phyloP scores from a whole-genome alignment of 2,888 invertebrate species.

The Philhelius pedissequus region DNA sequence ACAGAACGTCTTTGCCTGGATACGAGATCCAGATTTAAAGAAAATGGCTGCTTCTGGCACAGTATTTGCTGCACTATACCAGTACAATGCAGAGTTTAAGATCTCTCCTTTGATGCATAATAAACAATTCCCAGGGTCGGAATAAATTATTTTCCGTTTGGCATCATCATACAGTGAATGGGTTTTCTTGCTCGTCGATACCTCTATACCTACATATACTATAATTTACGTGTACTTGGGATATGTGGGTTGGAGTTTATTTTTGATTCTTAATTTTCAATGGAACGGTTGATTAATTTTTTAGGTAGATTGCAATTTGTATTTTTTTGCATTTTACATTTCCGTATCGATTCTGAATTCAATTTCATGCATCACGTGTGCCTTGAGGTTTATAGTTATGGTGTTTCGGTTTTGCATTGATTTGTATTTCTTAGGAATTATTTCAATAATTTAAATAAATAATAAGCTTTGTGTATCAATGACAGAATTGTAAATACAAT shows the following conservation, averaged over 20 bases:
- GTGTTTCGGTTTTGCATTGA: neutral
- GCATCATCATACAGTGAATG: neutral
- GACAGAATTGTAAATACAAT: too few relatives aligned
- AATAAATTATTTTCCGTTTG: conserved; percentile 58
- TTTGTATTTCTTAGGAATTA: neutral
- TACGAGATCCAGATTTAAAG: conserved; percentile 51
- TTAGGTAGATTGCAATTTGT: conserved; percentile 46
- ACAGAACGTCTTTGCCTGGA: conserved; percentile 57
- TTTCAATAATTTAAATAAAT: too few relatives aligned
- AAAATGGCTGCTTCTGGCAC: conserved; percentile 55
- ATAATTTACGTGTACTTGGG: too few relatives aligned
- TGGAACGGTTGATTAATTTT: conserved; percentile 56
- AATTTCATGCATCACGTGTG: neutral
- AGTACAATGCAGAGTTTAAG: conserved; percentile 33
- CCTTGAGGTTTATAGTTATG: neutral
- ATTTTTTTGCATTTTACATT: conserved; percentile 16
- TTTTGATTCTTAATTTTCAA: neutral
- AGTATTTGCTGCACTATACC: conserved; percentile 40
- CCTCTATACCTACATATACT: neutral
- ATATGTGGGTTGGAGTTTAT: neutral
- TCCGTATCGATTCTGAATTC: conserved; percentile 4
- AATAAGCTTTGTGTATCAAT: too few relatives aligned
- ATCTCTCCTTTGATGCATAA: conserved; percentile 18
- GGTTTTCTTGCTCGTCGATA: conserved; percentile 12
- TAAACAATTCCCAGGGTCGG: conserved; percentile 65